Percentiles rank a stretch among this genome's conserved stretches.
These are phyloP conservation scores for Cladopsammia gracilis DNA, from an alignment of 64 coral and sea anemone species.

Conservation along the genomic window DNA sequence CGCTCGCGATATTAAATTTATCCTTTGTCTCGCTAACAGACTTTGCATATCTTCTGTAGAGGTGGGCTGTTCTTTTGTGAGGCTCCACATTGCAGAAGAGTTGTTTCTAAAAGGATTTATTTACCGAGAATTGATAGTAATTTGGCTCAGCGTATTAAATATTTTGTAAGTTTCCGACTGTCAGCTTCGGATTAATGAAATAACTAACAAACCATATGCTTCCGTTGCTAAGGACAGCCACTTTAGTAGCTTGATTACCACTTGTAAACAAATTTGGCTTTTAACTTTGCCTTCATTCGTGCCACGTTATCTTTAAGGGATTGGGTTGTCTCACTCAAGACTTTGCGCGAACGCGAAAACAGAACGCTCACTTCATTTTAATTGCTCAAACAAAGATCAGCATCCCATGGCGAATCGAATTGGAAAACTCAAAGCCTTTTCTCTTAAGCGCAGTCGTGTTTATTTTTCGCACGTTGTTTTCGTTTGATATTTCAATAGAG, in stretches of 20 bases:
- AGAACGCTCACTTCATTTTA: background rate
- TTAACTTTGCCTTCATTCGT: conserved; percentile 42
- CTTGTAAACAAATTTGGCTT: conserved; percentile 93
- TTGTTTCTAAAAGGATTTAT: conserved; percentile 55
- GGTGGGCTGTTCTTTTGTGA: conserved; percentile 34
- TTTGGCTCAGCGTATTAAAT: conserved; percentile 73
- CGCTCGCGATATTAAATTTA: conserved; percentile 32
- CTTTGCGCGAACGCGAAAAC: background rate
- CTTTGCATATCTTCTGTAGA: conserved; percentile 12
- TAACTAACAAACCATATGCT: conserved; percentile 93
- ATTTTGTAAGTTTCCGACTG: conserved; percentile 80
- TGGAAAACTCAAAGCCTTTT: background rate
- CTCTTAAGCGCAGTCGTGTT: background rate
- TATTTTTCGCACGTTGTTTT: conserved; percentile 19
- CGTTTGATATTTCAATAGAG: background rate
- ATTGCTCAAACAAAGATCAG: conserved; percentile 23
- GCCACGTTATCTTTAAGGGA: background rate
- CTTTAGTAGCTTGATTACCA: conserved; percentile 74
- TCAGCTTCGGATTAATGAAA: conserved; percentile 93
- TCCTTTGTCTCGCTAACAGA: conserved; percentile 24
- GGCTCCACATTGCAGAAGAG: background rate
- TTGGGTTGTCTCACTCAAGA: background rate
- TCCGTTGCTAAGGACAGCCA: conserved; percentile 60
- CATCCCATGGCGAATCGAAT: conserved; percentile 15
- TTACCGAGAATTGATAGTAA: conserved; percentile 82